phyloP scores from a whole-genome alignment of 2,797 vertebrate genomes.

The Mustela erminea region DNA sequence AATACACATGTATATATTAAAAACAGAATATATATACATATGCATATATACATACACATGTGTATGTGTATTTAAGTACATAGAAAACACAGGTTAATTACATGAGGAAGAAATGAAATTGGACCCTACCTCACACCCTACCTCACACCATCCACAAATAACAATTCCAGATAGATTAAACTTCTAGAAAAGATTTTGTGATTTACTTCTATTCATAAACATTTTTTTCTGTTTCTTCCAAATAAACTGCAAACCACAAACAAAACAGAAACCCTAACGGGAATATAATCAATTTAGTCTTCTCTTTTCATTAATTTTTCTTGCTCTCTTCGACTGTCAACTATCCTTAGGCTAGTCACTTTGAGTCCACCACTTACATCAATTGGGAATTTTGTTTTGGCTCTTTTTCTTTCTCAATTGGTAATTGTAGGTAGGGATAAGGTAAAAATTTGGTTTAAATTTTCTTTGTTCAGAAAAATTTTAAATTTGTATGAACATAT shows the following conservation, averaged over 20 bases:
- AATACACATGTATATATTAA: not conserved
- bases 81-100: not conserved
- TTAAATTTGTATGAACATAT: slow-evolving; percentile 22
- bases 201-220: not conserved
- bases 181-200: not conserved
- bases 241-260: not conserved
- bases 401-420: not conserved
- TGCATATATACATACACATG: not conserved
- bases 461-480: slow-evolving; percentile 35
- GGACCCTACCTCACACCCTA: not conserved
- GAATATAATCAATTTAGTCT: not conserved
- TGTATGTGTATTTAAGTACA: not conserved
- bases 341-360: not conserved
- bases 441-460: not conserved
- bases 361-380: not conserved
- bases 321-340: not conserved
- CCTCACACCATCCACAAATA: not conserved
- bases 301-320: not conserved
- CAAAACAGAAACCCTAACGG: not conserved
- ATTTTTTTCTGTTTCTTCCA: not conserved
- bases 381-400: not conserved
- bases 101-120: not conserved
- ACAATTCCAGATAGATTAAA: not conserved
- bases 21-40: not conserved
- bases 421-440: not conserved